phyloP scores from a whole-genome alignment of 2,113 vertebrate genomes.

The Prietella phreatophila region DNA sequence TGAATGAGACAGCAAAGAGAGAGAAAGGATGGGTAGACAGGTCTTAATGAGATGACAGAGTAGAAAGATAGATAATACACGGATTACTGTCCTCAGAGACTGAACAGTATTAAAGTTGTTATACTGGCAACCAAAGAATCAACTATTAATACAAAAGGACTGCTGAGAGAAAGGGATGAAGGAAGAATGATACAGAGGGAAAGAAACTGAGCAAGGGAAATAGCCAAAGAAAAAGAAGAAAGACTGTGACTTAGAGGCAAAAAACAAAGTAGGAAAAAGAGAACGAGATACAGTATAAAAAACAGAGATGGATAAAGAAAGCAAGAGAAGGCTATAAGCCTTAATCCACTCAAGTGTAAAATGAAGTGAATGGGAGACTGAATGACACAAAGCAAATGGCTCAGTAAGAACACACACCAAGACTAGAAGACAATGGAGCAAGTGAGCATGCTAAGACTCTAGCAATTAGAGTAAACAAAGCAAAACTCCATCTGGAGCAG shows the following conservation, averaged over 20 bases:
- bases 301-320: conserved; percentile 46
- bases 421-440: conserved; percentile 30
- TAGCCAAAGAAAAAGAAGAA: conserved; percentile 4
- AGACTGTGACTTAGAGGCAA: conserved; percentile 8
- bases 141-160: conserved; percentile 52
- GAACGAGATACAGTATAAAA: neutral
- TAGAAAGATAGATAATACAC: conserved; percentile 27
- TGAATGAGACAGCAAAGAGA: neutral
- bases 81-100: conserved; percentile 31
- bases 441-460: conserved; percentile 18
- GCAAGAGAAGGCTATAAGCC: conserved; percentile 50
- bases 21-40: conserved; percentile 10
- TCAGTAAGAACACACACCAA: conserved; percentile 28
- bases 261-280: conserved; percentile 13
- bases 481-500: conserved; percentile 37
- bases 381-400: conserved; percentile 43
- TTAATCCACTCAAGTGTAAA: conserved; percentile 55
- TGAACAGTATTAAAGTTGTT: conserved; percentile 16
- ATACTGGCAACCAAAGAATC: conserved; percentile 40
- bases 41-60: conserved; percentile 32
- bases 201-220: neutral
- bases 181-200: neutral
- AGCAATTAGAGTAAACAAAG: conserved; percentile 34
- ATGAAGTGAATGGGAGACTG: conserved; percentile 27
- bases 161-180: conserved; percentile 16